Evolutionary conservation across 2,113 vertebrate genomes (phyloP).

Genomic region (Platycercus adscitus): DNA sequence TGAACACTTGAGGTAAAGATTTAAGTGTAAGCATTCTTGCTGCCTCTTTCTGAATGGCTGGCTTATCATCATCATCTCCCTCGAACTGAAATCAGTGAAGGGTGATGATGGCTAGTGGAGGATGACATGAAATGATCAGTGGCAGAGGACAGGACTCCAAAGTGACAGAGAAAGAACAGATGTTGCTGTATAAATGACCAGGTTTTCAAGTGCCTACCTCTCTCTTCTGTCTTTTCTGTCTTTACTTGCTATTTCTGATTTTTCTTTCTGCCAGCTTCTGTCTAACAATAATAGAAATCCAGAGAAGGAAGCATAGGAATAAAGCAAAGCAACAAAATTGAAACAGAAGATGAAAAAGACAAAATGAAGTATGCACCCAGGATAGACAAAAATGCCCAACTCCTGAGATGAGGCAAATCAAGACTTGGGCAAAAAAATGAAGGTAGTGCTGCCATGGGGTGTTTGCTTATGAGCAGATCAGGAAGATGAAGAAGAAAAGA

Average conservation of each 20-base stretch:
- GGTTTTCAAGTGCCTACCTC: neutral
- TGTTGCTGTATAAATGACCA: neutral
- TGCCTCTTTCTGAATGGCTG: neutral
- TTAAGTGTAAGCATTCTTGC: neutral
- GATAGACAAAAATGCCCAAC: neutral
- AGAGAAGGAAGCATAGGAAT: slow-evolving; percentile 9
- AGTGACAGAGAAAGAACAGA: neutral
- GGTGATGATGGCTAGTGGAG: neutral
- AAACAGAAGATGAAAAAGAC: slow-evolving; percentile 12
- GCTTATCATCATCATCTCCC: neutral
- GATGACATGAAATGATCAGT: neutral
- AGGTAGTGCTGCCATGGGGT: neutral
- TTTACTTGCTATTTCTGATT: slow-evolving; percentile 30
- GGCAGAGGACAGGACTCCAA: neutral
- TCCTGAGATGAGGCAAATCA: neutral
- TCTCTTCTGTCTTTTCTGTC: neutral
- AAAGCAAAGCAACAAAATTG: neutral
- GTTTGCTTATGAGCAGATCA: neutral
- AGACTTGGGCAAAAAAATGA: neutral
- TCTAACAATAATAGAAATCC: slow-evolving; percentile 2
- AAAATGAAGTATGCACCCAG: neutral
- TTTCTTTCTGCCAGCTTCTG: slow-evolving; percentile 57
- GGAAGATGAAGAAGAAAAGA: neutral
- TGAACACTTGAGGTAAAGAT: neutral
- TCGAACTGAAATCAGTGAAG: neutral